phyloP scores from a whole-genome alignment of 2,797 vertebrate genomes.

The Spea hammondii region DNA sequence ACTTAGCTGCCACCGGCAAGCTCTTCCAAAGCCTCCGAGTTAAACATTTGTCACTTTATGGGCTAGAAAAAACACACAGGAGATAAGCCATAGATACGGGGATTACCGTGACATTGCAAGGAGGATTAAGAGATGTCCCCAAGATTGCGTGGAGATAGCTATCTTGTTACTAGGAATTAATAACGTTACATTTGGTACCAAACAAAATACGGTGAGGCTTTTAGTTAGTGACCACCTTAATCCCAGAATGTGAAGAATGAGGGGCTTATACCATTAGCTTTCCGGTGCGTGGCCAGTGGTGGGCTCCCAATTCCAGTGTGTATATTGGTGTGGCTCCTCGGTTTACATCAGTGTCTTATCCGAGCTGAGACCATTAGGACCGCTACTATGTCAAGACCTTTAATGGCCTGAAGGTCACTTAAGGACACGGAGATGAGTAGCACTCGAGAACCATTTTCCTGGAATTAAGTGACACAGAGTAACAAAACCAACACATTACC shows the following conservation, averaged over 20 bases:
- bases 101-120: neutral
- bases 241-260: conserved; percentile 5
- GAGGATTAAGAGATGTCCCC: neutral
- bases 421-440: neutral
- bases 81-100: no score
- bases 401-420: neutral
- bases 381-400: conserved; percentile 14
- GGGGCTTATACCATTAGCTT: neutral
- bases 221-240: conserved; percentile 7
- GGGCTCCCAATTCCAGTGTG: conserved; percentile 3
- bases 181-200: neutral
- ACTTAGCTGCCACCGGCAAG: no score
- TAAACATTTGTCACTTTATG: no score
- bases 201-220: neutral
- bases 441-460: neutral
- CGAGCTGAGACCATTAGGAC: neutral
- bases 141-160: neutral
- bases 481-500: conserved; percentile 7
- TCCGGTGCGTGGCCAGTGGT: neutral
- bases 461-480: conserved; percentile 2
- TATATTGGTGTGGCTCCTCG: neutral
- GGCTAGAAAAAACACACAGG: no score
- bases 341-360: conserved; percentile 19
- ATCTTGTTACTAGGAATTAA: conserved; percentile 3
- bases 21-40: no score